phyloP scores from a whole-genome alignment of 2,888 invertebrate species.

The Acrobasis repandana region DNA sequence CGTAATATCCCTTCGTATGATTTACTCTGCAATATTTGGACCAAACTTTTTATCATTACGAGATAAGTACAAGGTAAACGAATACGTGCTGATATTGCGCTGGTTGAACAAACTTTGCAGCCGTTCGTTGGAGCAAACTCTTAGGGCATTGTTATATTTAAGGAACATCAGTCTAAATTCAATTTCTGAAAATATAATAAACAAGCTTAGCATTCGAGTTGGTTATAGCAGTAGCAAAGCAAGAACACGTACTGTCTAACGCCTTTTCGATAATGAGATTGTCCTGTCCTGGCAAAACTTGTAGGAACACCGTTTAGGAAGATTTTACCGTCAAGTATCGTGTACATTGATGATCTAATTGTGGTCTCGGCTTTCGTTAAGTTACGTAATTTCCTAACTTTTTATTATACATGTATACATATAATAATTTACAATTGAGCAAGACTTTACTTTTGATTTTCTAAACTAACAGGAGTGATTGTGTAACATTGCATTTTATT shows the following conservation, averaged over 20 bases:
- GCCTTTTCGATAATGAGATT: constrained; percentile 62
- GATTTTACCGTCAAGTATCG: not conserved
- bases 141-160: constrained; percentile 15
- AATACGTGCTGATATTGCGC: constrained; percentile 18
- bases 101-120: constrained; percentile 17
- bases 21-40: constrained; percentile 18
- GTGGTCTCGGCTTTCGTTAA: not conserved
- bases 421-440: not conserved
- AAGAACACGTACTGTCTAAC: constrained; percentile 56
- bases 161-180: constrained; percentile 6
- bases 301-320: constrained; percentile 32
- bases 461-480: constrained; percentile 21
- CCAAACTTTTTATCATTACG: constrained; percentile 20
- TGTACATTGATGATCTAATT: not conserved
- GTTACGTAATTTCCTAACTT: not conserved
- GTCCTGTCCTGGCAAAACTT: constrained; percentile 43
- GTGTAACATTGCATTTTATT: constrained; percentile 29
- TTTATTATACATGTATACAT: too few species aligned
- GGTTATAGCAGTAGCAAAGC: constrained; percentile 46
- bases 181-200: constrained; percentile 17
- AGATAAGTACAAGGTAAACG: constrained; percentile 22
- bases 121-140: constrained; percentile 6
- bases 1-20: constrained; percentile 13
- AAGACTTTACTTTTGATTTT: too few species aligned
- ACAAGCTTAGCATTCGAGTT: constrained; percentile 28